Percentiles rank a stretch among this genome's conserved stretches.
These are phyloP conservation scores for Otolemur crassicaudatus DNA, from an alignment of 2,797 vertebrate genomes.

Conservation along the genomic window DNA sequence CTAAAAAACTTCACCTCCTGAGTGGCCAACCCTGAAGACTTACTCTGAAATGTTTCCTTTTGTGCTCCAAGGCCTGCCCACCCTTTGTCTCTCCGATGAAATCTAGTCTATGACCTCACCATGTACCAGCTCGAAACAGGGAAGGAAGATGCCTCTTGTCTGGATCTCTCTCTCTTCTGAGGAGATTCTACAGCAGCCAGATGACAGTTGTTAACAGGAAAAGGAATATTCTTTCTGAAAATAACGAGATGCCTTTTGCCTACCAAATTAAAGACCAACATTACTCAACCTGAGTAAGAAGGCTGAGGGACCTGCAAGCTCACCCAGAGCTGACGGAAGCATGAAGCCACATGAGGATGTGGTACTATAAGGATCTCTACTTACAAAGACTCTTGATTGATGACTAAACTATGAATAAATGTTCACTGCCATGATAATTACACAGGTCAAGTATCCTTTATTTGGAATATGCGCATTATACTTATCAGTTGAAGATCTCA, in stretches of 20 bases:
- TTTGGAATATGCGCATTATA: not conserved
- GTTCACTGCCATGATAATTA: not conserved
- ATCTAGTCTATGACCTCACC: not conserved
- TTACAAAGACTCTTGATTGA: not conserved
- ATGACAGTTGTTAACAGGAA: constrained; percentile 38
- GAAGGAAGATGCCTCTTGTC: not conserved
- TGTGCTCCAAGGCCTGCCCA: not conserved
- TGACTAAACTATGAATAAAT: not conserved
- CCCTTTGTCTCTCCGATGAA: not conserved
- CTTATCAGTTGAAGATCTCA: not conserved
- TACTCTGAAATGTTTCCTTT: not conserved
- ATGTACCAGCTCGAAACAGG: not conserved
- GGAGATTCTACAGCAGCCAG: not conserved
- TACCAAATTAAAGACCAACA: constrained; percentile 64
- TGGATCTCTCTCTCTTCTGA: constrained; percentile 3
- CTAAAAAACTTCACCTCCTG: not conserved
- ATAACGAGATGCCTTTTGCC: constrained; percentile 63
- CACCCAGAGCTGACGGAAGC: not conserved
- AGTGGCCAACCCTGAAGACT: not conserved
- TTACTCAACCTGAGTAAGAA: constrained; percentile 49
- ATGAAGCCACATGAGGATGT: not conserved
- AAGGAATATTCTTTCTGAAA: constrained; percentile 66
- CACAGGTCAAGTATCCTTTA: not conserved
- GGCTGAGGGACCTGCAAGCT: not conserved
- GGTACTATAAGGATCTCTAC: not conserved